Percentiles rank a stretch among this genome's conserved stretches.
Evolutionary conservation across 2,888 invertebrate genomes (phyloP).

Genomic region (Campoplex capitator): DNA sequence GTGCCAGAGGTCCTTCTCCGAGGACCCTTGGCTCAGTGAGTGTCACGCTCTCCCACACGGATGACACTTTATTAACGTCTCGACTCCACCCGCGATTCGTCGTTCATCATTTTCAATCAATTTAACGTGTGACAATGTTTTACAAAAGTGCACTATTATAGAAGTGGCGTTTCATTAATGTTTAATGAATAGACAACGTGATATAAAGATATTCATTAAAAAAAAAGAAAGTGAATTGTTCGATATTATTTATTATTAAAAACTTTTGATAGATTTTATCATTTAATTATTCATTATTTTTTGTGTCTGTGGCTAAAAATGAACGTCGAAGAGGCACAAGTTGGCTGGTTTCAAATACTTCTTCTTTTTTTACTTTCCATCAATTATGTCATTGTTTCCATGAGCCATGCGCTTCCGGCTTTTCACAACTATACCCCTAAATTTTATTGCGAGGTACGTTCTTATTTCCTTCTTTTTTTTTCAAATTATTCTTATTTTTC

Average conservation of each 20-base stretch:
- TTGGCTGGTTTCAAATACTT: constrained; percentile 81
- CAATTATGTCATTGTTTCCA: constrained; percentile 83
- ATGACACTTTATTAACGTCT: constrained; percentile 73
- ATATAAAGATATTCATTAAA: background rate
- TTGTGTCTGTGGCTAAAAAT: constrained; percentile 66
- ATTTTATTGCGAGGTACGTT: constrained; percentile 82
- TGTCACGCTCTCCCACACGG: constrained; percentile 74
- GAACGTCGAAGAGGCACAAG: constrained; percentile 79
- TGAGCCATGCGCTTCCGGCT: constrained; percentile 83
- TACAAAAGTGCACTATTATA: background rate
- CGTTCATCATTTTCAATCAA: background rate
- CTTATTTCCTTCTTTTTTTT: constrained; percentile 17
- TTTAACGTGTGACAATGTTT: constrained; percentile 25
- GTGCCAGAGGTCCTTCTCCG: constrained; percentile 52
- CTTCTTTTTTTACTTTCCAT: constrained; percentile 80
- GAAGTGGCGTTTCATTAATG: constrained; percentile 16
- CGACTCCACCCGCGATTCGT: constrained; percentile 32
- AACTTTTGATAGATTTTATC: background rate
- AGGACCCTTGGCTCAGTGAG: constrained; percentile 75
- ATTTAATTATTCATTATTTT: background rate
- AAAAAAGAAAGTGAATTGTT: background rate
- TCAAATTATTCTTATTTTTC: background rate
- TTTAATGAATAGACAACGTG: background rate
- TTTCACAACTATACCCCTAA: constrained; percentile 83
- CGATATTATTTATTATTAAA: background rate